A percentile compares a stretch with the other conserved stretches of the same genome.
phyloP scores from a whole-genome alignment of 35 echinoderm and acorn worm species.

The Ptychodera flava region DNA sequence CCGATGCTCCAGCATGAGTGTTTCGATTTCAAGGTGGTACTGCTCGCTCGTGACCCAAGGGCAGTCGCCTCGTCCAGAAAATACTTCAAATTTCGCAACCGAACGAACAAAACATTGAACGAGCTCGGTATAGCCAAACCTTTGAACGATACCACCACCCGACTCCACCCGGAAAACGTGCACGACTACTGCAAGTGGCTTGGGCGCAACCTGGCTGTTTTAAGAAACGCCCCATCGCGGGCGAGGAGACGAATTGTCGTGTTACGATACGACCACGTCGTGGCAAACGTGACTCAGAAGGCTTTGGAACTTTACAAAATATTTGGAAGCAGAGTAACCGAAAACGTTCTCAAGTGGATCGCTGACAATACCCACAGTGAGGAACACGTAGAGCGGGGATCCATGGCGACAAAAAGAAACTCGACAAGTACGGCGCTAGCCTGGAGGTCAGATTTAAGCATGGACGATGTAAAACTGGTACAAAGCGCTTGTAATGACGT shows the following conservation, averaged over 20 bases:
- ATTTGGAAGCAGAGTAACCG: background rate
- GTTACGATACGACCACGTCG: background rate
- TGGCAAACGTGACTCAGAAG: background rate
- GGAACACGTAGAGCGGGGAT: background rate
- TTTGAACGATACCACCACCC: background rate
- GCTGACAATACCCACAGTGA: background rate
- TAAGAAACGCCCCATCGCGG: background rate
- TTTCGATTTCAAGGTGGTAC: background rate
- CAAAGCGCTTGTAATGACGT: background rate
- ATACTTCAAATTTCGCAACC: background rate
- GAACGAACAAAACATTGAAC: background rate
- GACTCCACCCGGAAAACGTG: background rate
- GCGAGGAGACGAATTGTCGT: background rate
- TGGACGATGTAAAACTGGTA: background rate
- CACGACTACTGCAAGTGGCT: background rate
- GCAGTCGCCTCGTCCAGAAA: background rate
- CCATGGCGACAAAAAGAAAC: background rate
- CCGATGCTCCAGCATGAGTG: background rate
- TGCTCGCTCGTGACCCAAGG: background rate
- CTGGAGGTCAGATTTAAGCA: background rate
- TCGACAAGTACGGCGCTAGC: background rate
- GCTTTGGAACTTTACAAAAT: background rate
- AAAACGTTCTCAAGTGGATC: background rate
- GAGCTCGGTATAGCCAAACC: background rate
- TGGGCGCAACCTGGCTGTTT: background rate